Conservation (phyloP, 2,113 vertebrate genomes). For the Cromileptes altivelis region DNA sequence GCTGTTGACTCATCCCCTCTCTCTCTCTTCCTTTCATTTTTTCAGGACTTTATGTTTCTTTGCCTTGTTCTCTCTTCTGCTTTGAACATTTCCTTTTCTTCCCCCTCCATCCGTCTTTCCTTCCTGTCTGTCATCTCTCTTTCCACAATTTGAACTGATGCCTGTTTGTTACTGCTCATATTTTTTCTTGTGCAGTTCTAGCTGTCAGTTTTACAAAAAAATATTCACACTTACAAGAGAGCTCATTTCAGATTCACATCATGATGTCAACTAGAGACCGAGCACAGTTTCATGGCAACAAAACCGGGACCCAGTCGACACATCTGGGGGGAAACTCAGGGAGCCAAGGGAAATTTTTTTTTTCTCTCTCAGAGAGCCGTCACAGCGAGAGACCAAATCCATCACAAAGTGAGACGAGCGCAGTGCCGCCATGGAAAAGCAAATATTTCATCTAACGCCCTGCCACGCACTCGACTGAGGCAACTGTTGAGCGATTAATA, state of each 20-base stretch:
- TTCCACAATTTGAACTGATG: slow-evolving; percentile 1
- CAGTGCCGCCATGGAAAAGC: slow-evolving; percentile 4
- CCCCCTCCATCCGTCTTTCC: background rate
- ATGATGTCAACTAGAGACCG: slow-evolving; percentile 21
- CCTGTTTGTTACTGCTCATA: background rate
- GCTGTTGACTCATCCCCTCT: background rate
- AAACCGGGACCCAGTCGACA: background rate
- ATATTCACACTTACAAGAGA: slow-evolving; percentile 31
- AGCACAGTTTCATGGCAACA: slow-evolving; percentile 17
- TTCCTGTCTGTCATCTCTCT: slow-evolving; percentile 4
- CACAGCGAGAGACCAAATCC: slow-evolving; percentile 28
- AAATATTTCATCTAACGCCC: slow-evolving; percentile 52
- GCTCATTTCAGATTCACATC: slow-evolving; percentile 45
- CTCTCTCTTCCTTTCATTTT: background rate
- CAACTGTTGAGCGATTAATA: slow-evolving; percentile 56
- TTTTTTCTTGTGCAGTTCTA: background rate
- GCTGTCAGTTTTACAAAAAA: slow-evolving; percentile 22
- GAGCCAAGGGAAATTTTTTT: background rate
- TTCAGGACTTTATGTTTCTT: background rate
- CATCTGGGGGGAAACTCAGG: background rate
- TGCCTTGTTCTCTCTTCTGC: background rate
- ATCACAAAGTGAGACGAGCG: slow-evolving; percentile 20
- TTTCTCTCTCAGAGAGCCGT: background rate
- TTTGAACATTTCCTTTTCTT: background rate
- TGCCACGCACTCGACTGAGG: slow-evolving; percentile 1